phyloP scores from a whole-genome alignment of 2,113 vertebrate genomes.

The Catharus fuscescens region DNA sequence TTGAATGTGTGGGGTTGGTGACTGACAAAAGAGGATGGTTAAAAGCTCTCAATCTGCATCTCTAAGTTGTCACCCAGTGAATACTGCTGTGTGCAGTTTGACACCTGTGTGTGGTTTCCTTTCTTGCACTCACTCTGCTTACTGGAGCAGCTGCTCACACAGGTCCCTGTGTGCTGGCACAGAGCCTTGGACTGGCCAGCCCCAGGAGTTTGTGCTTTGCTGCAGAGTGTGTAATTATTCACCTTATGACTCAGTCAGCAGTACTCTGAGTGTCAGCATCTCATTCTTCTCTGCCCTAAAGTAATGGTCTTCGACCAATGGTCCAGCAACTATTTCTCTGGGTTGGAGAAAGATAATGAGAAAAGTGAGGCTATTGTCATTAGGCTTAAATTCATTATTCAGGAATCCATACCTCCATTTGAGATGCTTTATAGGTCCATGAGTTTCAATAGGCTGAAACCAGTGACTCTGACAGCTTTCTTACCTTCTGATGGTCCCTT shows the following conservation, averaged over 20 bases:
- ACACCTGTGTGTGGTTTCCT: not conserved
- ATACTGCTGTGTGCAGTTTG: not conserved
- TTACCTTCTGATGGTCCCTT: not conserved
- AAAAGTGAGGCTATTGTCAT: constrained; percentile 19
- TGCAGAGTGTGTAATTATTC: not conserved
- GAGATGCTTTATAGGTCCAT: not conserved
- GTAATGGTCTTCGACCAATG: constrained; percentile 33
- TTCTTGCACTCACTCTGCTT: not conserved
- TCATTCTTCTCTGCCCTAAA: not conserved
- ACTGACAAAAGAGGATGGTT: not conserved
- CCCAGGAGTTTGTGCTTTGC: not conserved
- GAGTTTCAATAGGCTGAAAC: constrained; percentile 10
- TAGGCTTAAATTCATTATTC: constrained; percentile 41
- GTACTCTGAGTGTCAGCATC: not conserved
- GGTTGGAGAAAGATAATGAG: constrained; percentile 27
- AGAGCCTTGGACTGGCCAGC: not conserved
- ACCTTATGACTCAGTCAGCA: not conserved
- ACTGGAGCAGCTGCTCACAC: not conserved
- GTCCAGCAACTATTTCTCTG: not conserved
- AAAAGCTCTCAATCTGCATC: not conserved
- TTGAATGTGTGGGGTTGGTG: not conserved
- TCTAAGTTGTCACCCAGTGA: not conserved
- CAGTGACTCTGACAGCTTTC: not conserved
- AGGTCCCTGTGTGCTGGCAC: not conserved
- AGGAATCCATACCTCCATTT: not conserved